phyloP scores from a whole-genome alignment of 2,113 vertebrate species.

The Bubo blakistoni region DNA sequence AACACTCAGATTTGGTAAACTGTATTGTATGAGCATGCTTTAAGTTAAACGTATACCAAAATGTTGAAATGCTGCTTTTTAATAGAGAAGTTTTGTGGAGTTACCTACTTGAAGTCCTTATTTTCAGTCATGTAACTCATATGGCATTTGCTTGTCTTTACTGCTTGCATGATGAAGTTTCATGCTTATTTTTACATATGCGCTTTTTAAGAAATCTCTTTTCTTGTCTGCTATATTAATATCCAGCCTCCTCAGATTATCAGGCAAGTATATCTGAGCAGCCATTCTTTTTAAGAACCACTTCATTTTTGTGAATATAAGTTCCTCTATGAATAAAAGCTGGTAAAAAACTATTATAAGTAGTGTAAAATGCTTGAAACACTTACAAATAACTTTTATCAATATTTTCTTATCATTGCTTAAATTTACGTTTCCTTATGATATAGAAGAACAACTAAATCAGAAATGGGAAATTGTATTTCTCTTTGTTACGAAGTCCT shows the following conservation, averaged over 20 bases:
- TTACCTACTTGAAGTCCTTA: neutral
- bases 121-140: neutral
- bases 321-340: neutral
- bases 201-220: neutral
- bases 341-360: neutral
- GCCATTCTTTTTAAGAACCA: neutral
- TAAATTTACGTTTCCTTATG: neutral
- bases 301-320: neutral
- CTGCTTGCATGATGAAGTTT: neutral
- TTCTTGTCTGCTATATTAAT: neutral
- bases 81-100: neutral
- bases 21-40: neutral
- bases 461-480: neutral
- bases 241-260: neutral
- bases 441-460: neutral
- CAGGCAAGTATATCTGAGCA: neutral
- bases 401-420: neutral
- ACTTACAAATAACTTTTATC: neutral
- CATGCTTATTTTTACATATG: neutral
- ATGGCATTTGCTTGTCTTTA: neutral
- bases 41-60: neutral
- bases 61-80: neutral
- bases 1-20: neutral
- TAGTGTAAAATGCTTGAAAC: neutral
- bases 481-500: neutral